Conservation (phyloP, 2,797 vertebrate genomes). For the Bovichtus variegatus region DNA sequence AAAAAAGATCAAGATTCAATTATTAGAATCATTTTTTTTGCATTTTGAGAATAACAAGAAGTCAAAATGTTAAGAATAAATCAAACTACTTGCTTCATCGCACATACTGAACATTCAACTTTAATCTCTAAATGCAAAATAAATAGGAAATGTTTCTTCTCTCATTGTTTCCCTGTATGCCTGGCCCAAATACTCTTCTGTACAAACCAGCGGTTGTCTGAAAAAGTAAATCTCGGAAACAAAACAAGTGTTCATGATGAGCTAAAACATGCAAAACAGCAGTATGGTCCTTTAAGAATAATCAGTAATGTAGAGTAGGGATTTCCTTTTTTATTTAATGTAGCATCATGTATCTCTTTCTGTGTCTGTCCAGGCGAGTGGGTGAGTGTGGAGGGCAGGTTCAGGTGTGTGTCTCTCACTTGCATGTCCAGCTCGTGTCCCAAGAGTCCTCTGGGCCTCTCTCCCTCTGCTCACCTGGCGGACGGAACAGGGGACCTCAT, state of each 20-base stretch:
- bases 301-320: background rate
- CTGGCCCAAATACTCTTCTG: too few relatives aligned
- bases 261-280: background rate
- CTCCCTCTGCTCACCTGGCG: slow-evolving; percentile 88
- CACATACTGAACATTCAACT: too few relatives aligned
- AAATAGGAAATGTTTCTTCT: too few relatives aligned
- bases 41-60: too few relatives aligned
- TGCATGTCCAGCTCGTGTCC: slow-evolving; percentile 89
- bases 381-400: slow-evolving; percentile 84
- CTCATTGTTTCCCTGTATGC: too few relatives aligned
- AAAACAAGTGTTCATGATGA: background rate
- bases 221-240: background rate
- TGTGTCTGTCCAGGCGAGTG: slow-evolving; percentile 74
- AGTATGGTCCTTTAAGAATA: background rate
- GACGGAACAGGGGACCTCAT: slow-evolving; percentile 90
- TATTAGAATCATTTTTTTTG: too few relatives aligned
- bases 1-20: too few relatives aligned
- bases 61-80: too few relatives aligned
- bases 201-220: background rate
- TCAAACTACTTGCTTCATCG: too few relatives aligned
- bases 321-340: background rate
- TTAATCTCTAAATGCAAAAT: too few relatives aligned
- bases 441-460: slow-evolving; percentile 87
- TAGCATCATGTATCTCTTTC: background rate
- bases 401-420: slow-evolving; percentile 87